Percentiles rank a stretch among this genome's conserved stretches.
Evolutionary conservation across 1,140 invertebrate genomes (phyloP).

Genomic region (Drosophila kurseongensis): DNA sequence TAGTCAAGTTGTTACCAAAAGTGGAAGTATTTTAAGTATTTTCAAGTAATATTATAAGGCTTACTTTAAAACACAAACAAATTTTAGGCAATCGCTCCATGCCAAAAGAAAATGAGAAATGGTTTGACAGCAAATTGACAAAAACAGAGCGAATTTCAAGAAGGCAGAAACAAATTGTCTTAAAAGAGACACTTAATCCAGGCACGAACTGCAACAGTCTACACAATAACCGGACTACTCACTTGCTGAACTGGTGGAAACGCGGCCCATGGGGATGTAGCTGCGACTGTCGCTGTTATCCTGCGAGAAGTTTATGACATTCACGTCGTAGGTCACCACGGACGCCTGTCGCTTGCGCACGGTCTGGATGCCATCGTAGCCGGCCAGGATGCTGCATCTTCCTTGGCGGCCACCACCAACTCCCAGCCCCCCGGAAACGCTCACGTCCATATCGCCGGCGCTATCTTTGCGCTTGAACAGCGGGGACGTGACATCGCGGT

Average conservation of each 20-base stretch:
- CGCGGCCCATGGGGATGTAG: conserved; percentile 83
- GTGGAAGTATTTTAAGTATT: too few species aligned
- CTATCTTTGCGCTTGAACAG: conserved; percentile 76
- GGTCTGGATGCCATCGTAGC: conserved; percentile 75
- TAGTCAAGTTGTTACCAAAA: too few species aligned
- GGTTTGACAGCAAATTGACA: not conserved
- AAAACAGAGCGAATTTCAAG: conserved; percentile 8
- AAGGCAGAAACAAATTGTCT: not conserved
- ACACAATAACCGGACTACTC: conserved; percentile 48
- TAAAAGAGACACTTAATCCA: conserved; percentile 4
- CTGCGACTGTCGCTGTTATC: conserved; percentile 81
- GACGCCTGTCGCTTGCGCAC: conserved; percentile 81
- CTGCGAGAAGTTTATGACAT: conserved; percentile 84
- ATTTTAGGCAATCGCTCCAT: too few species aligned
- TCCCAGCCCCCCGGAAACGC: conserved; percentile 50
- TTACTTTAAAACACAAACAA: too few species aligned
- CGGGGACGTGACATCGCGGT: conserved; percentile 76
- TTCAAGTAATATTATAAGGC: too few species aligned
- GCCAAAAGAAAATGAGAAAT: too few species aligned
- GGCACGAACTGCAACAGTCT: conserved; percentile 7
- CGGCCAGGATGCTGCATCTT: conserved; percentile 69
- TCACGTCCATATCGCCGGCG: conserved; percentile 59
- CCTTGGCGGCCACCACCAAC: conserved; percentile 41
- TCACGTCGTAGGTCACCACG: conserved; percentile 84
- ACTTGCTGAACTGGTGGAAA: conserved; percentile 84